Evolutionary conservation across 2,113 vertebrate species (phyloP).

Genomic region (Caloenas nicobarica): DNA sequence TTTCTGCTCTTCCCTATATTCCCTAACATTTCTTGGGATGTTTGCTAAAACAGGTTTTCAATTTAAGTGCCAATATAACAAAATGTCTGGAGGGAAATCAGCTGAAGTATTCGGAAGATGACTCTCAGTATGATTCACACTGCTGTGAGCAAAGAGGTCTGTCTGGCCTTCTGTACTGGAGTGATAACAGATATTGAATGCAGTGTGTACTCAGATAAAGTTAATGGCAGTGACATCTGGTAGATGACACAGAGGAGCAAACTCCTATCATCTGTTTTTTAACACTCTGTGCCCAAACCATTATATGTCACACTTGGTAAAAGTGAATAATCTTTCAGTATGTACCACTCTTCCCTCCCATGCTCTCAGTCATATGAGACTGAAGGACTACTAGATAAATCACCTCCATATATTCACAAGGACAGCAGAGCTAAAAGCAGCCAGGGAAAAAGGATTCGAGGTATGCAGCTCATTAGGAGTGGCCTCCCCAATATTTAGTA

Average conservation of each 20-base stretch:
- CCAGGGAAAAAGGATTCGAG: neutral
- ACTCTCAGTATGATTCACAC: conserved; percentile 53
- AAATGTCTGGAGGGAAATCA: conserved; percentile 43
- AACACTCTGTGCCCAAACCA: conserved; percentile 29
- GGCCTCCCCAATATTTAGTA: neutral
- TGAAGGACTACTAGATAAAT: conserved; percentile 16
- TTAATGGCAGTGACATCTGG: conserved; percentile 51
- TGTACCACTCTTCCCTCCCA: conserved; percentile 1
- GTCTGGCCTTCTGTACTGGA: conserved; percentile 38
- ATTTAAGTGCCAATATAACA: conserved; percentile 35
- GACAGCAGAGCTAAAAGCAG: neutral
- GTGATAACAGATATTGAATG: conserved; percentile 53
- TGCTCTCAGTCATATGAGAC: neutral
- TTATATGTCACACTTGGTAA: conserved; percentile 46
- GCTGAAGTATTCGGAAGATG: conserved; percentile 37
- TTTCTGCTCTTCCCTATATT: neutral
- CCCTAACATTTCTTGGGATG: neutral
- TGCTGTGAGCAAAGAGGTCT: conserved; percentile 35
- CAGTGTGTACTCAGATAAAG: conserved; percentile 51
- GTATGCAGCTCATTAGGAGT: neutral
- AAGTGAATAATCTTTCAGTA: conserved; percentile 43
- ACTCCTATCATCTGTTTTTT: conserved; percentile 43
- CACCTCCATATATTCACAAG: neutral
- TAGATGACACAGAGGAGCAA: conserved; percentile 42
- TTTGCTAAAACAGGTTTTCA: conserved; percentile 25